phyloP scores from a whole-genome alignment of 1,140 invertebrate genomes.

The Pomacea maculata region DNA sequence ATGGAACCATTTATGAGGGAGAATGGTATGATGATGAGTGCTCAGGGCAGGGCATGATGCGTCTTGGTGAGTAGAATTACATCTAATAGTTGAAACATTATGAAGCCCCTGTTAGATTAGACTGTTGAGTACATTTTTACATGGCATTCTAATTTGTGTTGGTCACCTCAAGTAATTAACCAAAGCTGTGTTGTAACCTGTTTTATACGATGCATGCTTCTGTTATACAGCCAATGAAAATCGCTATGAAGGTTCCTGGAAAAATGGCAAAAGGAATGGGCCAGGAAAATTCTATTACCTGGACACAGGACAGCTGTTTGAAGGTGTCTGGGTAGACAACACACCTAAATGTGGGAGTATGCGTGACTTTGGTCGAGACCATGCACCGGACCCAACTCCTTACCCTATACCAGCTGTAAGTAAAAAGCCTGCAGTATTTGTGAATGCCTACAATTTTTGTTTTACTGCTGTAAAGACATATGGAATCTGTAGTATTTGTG shows the following conservation, averaged over 20 bases:
- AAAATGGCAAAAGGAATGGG: conserved; percentile 66
- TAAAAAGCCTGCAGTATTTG: background rate
- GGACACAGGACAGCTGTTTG: conserved; percentile 64
- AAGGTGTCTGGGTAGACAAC: conserved; percentile 66
- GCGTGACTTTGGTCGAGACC: conserved; percentile 63
- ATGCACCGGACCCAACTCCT: conserved; percentile 61
- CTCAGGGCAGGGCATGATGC: conserved; percentile 65
- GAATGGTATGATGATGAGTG: conserved; percentile 66
- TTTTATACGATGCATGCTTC: background rate
- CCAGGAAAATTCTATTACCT: conserved; percentile 66
- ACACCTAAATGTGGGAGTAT: conserved; percentile 65
- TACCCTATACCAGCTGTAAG: conserved; percentile 65
- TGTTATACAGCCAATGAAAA: conserved; percentile 63
- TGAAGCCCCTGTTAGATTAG: background rate
- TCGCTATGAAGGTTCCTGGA: conserved; percentile 66
- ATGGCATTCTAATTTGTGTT: background rate
- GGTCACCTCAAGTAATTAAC: background rate
- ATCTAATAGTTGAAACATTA: background rate
- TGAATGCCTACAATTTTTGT: background rate
- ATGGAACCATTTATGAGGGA: conserved; percentile 67
- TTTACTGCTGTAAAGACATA: no score
- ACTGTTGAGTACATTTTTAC: background rate
- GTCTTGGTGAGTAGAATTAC: conserved; percentile 52
- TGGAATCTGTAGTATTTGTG: no score
- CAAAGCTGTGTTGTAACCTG: background rate